Conservation (phyloP, 2,797 vertebrate species). For the Leptoclinus maculatus region DNA sequence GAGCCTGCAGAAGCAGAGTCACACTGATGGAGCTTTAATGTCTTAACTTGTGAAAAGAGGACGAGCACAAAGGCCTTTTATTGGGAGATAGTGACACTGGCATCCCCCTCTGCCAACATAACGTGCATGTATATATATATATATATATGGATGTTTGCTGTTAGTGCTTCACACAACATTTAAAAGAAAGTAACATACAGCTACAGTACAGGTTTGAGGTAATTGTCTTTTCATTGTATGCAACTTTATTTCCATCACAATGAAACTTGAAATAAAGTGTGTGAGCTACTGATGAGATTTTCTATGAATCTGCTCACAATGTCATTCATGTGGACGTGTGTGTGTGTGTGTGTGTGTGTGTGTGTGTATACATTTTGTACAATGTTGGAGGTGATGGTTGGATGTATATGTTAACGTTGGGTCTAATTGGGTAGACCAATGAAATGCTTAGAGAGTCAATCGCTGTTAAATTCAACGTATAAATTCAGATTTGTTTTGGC, state of each 20-base stretch:
- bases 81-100: conserved; percentile 28
- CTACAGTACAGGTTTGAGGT: not conserved
- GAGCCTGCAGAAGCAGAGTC: conserved; percentile 41
- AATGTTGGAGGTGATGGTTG: not conserved
- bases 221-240: not conserved
- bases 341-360: no score
- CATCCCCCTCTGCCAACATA: conserved; percentile 23
- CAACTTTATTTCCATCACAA: not conserved
- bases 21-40: conserved; percentile 54
- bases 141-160: not conserved
- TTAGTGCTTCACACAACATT: not conserved
- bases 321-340: conserved; percentile 39
- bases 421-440: not conserved
- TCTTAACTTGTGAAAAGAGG: conserved; percentile 36
- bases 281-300: conserved; percentile 31
- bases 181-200: not conserved
- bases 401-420: not conserved
- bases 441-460: conserved; percentile 5
- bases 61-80: conserved; percentile 46
- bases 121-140: no score
- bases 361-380: no score
- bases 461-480: conserved; percentile 11
- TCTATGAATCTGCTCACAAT: conserved; percentile 28
- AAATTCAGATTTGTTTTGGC: conserved; percentile 22
- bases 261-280: conserved; percentile 17